Evolutionary conservation across 2,888 invertebrate species (phyloP).

Genomic region (Trisateles emortualis): DNA sequence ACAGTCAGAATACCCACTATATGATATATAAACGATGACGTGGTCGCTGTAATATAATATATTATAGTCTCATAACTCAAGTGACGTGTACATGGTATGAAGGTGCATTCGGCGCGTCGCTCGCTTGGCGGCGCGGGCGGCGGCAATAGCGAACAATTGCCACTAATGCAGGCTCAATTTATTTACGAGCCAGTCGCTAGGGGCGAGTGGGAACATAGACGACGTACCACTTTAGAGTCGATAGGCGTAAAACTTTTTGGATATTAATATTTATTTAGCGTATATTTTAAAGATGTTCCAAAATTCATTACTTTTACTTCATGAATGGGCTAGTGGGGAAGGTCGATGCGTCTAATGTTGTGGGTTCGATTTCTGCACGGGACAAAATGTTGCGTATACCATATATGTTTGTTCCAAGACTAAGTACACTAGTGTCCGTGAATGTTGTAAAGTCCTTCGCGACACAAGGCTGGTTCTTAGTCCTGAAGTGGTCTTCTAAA

Average conservation of each 20-base stretch:
- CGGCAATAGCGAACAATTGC: constrained; percentile 85
- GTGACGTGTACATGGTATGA: constrained; percentile 48
- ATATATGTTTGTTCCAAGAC: too few relatives aligned
- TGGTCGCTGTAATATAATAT: constrained; percentile 34
- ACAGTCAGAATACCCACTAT: not conserved
- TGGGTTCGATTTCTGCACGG: too few relatives aligned
- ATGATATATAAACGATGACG: constrained; percentile 27
- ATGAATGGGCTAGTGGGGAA: too few relatives aligned
- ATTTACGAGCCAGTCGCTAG: constrained; percentile 83
- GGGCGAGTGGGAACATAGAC: constrained; percentile 72
- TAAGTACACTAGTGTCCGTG: too few relatives aligned
- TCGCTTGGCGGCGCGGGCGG: constrained; percentile 53
- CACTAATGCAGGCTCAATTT: constrained; percentile 86
- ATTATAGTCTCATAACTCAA: constrained; percentile 32
- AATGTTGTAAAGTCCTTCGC: too few relatives aligned
- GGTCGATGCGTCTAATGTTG: too few relatives aligned
- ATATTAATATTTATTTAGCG: not conserved
- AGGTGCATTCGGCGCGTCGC: constrained; percentile 65
- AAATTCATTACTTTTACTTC: too few relatives aligned
- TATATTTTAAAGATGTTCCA: too few relatives aligned
- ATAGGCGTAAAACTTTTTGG: constrained; percentile 10
- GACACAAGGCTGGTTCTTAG: too few relatives aligned
- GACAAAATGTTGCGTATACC: too few relatives aligned
- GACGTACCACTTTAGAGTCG: constrained; percentile 62
- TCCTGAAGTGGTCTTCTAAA: too few relatives aligned